Base-by-base conservation (phyloP, 2,888 invertebrate species). In the Xanthia togata region DNA sequence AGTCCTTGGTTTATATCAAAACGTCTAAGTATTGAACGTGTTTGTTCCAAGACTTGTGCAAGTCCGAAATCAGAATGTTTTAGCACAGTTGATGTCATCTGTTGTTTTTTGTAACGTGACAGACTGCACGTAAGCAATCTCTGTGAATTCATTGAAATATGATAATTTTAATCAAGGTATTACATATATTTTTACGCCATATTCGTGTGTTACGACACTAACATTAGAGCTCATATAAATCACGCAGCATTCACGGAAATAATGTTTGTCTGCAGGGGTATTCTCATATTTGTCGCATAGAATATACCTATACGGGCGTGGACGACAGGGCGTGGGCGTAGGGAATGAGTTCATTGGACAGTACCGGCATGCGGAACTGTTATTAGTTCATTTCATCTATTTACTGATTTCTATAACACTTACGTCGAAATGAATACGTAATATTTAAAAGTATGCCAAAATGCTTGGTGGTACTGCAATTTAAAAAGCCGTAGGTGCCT, bases 301-400 rank as follows among this genome's bases (percentile, higher is more conserved):
- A 89, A 89, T 31, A 31, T 31, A 31, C 1, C 1, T 31, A 88
- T 90, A 88, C 90, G 87, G 89, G 86, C 77, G 89, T 85, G 87
- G 89, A 88, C 82, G 80, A 80, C 80, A 78, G 74, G 84, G 92
- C 91, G 94, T 93, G 93, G 93, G 94, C 89, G 93, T 81, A 88
- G 87, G 90, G 90, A 93, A 93, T 90, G 94, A 93, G 94, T 93
- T 93, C 94, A 94, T 91, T 92, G 94, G 93, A 94, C 94, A 93
- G 90, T 92, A 91, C 91, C 92, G 95, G 95, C 87, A 95, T 92
- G 95, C 95, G 95, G 95, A 96, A 95, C 91, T 90, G 91, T 90
- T 90, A 86, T 90, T 89, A 89, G 88, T 84, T 78, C 70, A 86
- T 72, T 84, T 78, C 71, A 86, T 87, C 85, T 86, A 81, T 88